phyloP scores from a whole-genome alignment of 2,113 vertebrate species.

The Mormoops blainvillei region DNA sequence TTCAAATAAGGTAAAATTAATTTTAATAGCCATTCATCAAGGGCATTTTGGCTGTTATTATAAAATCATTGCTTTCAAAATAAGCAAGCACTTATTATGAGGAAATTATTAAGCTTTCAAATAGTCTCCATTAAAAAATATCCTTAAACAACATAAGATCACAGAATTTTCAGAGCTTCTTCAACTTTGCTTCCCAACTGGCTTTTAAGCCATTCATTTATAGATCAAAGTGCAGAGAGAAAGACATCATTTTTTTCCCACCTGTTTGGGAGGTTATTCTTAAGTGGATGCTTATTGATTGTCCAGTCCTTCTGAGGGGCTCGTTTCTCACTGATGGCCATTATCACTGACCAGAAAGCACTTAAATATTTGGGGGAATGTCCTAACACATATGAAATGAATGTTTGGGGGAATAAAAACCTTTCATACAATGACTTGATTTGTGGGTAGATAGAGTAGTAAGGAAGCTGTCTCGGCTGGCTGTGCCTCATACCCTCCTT shows the following conservation, averaged over 20 bases:
- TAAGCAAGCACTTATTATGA: background rate
- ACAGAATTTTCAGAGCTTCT: background rate
- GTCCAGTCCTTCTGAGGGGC: background rate
- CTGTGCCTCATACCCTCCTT: constrained; percentile 2
- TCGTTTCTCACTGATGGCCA: background rate
- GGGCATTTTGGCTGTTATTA: constrained; percentile 42
- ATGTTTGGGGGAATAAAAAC: background rate
- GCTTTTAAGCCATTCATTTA: background rate
- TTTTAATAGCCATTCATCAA: constrained; percentile 49
- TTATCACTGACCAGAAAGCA: background rate
- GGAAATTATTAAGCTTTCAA: constrained; percentile 22
- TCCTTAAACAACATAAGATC: background rate
- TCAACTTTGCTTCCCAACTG: constrained; percentile 28
- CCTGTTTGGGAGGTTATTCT: background rate
- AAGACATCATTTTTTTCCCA: background rate
- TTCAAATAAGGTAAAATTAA: constrained; percentile 56
- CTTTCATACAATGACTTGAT: background rate
- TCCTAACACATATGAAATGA: background rate
- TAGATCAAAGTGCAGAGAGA: background rate
- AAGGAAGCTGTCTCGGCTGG: background rate
- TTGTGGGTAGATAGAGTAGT: background rate
- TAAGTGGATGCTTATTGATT: background rate
- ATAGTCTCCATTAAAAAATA: background rate
- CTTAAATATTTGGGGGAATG: background rate
- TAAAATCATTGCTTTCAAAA: constrained; percentile 48